A percentile compares a stretch with the other conserved stretches of the same genome.
Conservation (phyloP, 1,140 invertebrate genomes). For the Eufriesea mexicana region DNA sequence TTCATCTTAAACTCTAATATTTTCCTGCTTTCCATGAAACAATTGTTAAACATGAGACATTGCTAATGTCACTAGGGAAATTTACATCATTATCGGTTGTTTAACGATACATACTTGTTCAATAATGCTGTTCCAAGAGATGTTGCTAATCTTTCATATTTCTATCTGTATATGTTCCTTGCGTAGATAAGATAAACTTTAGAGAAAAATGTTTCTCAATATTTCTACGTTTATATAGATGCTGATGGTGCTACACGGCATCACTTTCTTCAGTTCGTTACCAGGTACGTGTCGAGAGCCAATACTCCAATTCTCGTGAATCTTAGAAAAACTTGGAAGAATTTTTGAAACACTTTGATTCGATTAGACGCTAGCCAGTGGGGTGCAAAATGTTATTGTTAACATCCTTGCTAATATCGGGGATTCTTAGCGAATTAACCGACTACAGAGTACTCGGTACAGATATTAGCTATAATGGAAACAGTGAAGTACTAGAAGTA, state of each 20-base stretch:
- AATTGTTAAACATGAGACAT: too few relatives aligned
- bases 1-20: too few relatives aligned
- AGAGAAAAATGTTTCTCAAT: background rate
- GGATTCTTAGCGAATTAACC: background rate
- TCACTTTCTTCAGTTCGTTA: background rate
- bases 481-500: background rate
- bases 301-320: background rate
- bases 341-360: background rate
- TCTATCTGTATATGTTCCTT: background rate
- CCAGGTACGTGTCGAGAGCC: background rate
- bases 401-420: background rate
- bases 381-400: background rate
- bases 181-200: constrained; percentile 19
- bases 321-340: background rate
- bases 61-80: too few relatives aligned
- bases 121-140: background rate
- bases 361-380: too few relatives aligned
- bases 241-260: too few relatives aligned
- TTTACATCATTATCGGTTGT: background rate
- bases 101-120: too few relatives aligned
- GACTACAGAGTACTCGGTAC: too few relatives aligned
- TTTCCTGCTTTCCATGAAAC: too few relatives aligned
- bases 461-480: background rate
- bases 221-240: constrained; percentile 1
- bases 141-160: background rate